Base-by-base conservation (phyloP, 2,797 vertebrate species). In the Chelon auratus region DNA sequence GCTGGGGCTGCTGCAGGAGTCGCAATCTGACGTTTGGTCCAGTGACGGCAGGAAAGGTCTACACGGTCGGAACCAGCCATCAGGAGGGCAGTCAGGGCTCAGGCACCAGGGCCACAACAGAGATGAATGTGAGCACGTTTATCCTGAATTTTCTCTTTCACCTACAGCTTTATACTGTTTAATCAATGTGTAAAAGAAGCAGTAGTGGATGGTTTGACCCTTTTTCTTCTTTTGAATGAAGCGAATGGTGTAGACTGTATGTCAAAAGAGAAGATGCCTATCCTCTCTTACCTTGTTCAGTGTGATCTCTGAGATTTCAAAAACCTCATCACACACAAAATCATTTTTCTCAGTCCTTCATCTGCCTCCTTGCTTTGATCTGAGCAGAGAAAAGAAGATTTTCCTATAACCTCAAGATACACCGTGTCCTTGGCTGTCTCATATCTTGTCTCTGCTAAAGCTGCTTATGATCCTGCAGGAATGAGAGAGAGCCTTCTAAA, bases 41-140 rank as follows among this genome's bases (percentile, higher is more conserved):
- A 83, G 15, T 26, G 92, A 67, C 9, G 86, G 93, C 78, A 81
- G 72, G 65, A 91, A 93, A 59, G 82, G 87, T 53, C 93, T 93
- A 26, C 93, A 93, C 81, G 68, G 81, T 51, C 78, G 88, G 72
- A 89, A 59, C 17, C 83, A 33, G 56, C 43, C 82, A 0, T 54
- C 83, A 20, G 80, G 69, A 70, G 88, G 80, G 59, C 86, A 81
- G 77, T 71, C 85, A 0, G 87, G 87, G 55, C 71, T 62, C 26
- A 83, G 86, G 64, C 74, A 80, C 51, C 76, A 71, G 10, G 85
- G 79, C 10, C 94, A 94, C 80, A 95, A 90, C 93, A 94, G 89
- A 87, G 97, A 98, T 20, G 93, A 98, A 80, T 2, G 97, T 99
- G 90, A 96, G 97, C 95, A 77, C 24, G 52, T 17, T 54, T 15